These are phyloP conservation scores for Archocentrus centrarchus DNA, from an alignment of 2,113 vertebrate genomes.

Conservation along the genomic window DNA sequence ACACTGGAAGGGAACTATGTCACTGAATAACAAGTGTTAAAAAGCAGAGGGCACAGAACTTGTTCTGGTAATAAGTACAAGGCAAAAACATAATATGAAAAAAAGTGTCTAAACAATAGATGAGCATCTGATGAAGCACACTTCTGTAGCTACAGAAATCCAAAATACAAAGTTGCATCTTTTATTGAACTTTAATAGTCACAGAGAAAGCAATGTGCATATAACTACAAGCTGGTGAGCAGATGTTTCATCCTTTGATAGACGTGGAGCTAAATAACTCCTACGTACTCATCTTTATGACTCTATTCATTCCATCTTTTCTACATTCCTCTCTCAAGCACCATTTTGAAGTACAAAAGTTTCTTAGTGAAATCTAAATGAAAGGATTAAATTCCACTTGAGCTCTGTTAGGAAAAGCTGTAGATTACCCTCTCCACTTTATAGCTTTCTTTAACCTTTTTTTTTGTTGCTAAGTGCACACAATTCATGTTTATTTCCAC, in stretches of 20 bases:
- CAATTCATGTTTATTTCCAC: neutral
- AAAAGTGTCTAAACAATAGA: neutral
- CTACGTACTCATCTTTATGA: neutral
- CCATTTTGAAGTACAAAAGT: neutral
- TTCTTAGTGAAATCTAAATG: neutral
- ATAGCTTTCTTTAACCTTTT: neutral
- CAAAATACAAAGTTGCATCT: neutral
- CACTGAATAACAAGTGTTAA: neutral
- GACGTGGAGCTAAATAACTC: neutral
- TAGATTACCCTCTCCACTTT: neutral
- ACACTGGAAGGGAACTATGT: slow-evolving; percentile 19
- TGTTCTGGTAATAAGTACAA: neutral
- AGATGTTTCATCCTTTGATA: slow-evolving; percentile 13
- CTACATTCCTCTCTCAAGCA: neutral
- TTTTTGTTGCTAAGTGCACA: neutral
- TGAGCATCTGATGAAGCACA: neutral
- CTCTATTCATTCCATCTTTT: neutral
- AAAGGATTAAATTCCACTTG: slow-evolving; percentile 1
- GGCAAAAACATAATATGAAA: neutral
- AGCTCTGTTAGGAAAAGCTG: neutral
- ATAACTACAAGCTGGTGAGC: neutral
- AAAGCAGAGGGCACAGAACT: neutral
- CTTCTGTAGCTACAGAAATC: neutral
- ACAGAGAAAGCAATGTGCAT: neutral
- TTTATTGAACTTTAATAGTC: neutral